These are phyloP conservation scores for Phylloscopus collybita DNA, from an alignment of 2,797 vertebrate genomes.

Conservation along the genomic window DNA sequence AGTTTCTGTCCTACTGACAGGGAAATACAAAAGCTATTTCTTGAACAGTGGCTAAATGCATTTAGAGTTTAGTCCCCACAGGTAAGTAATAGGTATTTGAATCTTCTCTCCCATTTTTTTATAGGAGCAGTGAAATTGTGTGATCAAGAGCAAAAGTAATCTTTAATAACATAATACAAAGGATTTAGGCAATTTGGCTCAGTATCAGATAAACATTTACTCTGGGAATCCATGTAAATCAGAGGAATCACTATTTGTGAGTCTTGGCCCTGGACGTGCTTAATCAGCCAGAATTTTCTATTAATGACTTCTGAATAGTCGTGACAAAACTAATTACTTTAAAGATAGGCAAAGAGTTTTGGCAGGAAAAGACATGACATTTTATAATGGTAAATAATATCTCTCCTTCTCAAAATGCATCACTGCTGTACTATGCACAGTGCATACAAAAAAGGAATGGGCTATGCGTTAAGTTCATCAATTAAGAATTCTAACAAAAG, in stretches of 20 bases:
- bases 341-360: neutral
- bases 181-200: neutral
- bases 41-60: neutral
- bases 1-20: neutral
- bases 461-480: neutral
- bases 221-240: conserved; percentile 1
- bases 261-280: neutral
- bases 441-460: neutral
- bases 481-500: neutral
- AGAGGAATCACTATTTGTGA: neutral
- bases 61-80: neutral
- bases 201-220: conserved; percentile 28
- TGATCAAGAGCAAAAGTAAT: conserved; percentile 19
- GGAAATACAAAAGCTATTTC: neutral
- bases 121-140: neutral
- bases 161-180: conserved; percentile 20
- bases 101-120: neutral
- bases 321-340: conserved; percentile 28
- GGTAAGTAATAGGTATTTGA: neutral
- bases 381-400: conserved; percentile 32
- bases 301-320: conserved; percentile 38
- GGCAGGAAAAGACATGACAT: neutral
- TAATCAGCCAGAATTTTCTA: conserved; percentile 34
- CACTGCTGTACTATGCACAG: neutral
- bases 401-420: neutral